Evolutionary conservation across 2,113 vertebrate genomes (phyloP).

Genomic region (Solea senegalensis): DNA sequence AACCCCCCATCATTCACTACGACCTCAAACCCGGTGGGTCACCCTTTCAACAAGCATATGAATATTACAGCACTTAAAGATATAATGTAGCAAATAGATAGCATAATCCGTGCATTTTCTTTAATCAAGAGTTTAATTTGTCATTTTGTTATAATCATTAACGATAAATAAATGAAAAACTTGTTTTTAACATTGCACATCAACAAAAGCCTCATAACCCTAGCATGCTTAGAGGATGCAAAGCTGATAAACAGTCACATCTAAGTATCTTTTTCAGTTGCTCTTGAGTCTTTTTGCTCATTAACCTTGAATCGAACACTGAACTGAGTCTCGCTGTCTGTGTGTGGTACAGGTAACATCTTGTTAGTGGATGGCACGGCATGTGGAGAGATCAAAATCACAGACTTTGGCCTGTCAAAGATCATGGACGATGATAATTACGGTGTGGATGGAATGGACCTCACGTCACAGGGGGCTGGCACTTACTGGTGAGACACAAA

Average conservation of each 20-base stretch:
- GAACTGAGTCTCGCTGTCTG: constrained; percentile 1
- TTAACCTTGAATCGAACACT: neutral
- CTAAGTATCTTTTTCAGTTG: no score
- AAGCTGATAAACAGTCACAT: no score
- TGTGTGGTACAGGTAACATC: constrained; percentile 88
- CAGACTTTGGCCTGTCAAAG: constrained; percentile 98
- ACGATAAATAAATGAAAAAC: no score
- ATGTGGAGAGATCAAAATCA: constrained; percentile 99
- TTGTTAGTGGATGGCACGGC: constrained; percentile 97
- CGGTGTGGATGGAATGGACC: constrained; percentile 98
- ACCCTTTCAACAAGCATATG: neutral
- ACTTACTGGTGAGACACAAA: constrained; percentile 91
- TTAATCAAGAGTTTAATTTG: no score
- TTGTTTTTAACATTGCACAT: no score
- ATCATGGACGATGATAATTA: constrained; percentile 99
- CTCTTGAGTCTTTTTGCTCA: no score
- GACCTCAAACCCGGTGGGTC: constrained; percentile 96
- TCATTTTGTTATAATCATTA: no score
- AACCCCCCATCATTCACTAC: constrained; percentile 99
- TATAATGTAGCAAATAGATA: neutral
- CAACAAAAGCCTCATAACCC: no score
- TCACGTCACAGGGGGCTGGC: constrained; percentile 97
- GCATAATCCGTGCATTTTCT: no score
- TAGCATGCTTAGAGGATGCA: no score
- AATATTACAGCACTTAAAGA: neutral